Evolutionary conservation across 1,140 invertebrate species (phyloP).

Genomic region (Cydia amplana): DNA sequence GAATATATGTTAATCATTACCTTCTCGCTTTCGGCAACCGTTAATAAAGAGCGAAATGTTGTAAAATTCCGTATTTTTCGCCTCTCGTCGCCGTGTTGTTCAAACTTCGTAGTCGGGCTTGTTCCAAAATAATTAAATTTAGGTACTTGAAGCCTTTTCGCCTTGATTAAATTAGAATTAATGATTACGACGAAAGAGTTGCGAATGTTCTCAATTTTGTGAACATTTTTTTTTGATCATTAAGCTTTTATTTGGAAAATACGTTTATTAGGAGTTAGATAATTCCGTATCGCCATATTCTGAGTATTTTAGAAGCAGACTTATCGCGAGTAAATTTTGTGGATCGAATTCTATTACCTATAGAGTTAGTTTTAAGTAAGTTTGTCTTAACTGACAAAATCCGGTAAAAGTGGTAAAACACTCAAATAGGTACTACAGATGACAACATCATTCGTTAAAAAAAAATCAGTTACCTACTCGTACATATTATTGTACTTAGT

Average conservation of each 20-base stretch:
- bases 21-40: background rate
- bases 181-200: slow-evolving; percentile 25
- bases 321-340: too few species aligned
- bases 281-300: too few species aligned
- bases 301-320: too few species aligned
- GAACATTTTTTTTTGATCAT: background rate
- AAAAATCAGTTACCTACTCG: too few species aligned
- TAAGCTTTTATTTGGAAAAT: background rate
- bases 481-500: too few species aligned
- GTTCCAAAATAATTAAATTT: slow-evolving; percentile 27
- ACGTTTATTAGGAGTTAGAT: background rate
- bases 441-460: too few species aligned
- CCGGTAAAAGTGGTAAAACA: background rate
- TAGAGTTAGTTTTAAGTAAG: too few species aligned
- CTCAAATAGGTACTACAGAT: background rate
- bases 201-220: background rate
- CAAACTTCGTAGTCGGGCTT: slow-evolving; percentile 28
- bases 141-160: slow-evolving; percentile 16
- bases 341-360: too few species aligned
- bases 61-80: slow-evolving; percentile 24
- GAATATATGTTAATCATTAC: background rate
- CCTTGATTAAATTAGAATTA: slow-evolving; percentile 30
- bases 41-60: slow-evolving; percentile 11
- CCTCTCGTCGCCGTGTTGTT: slow-evolving; percentile 16
- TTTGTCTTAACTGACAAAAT: background rate